Conservation (phyloP, 2,888 invertebrate species). For the Aspidapion aeneum region DNA sequence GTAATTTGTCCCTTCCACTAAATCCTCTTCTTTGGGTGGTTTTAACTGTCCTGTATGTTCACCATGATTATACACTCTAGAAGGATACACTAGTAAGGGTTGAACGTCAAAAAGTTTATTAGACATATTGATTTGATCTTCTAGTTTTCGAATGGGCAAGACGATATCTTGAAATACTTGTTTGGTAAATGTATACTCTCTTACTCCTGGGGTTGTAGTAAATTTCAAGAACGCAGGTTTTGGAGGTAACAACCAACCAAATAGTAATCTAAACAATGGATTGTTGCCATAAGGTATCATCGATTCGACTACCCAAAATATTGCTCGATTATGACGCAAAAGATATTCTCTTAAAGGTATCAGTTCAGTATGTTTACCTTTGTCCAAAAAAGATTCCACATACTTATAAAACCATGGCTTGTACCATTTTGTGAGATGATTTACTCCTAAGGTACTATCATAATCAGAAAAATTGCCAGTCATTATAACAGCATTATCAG, state of each 20-base stretch:
- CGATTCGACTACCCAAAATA: conserved; percentile 70
- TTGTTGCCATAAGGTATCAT: conserved; percentile 71
- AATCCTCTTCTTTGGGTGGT: conserved; percentile 54
- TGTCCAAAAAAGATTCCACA: conserved; percentile 55
- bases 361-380: conserved; percentile 55
- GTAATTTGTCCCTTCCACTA: conserved; percentile 62
- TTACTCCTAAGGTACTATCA: conserved; percentile 51
- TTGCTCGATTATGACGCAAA: conserved; percentile 62
- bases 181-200: conserved; percentile 66
- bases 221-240: conserved; percentile 71
- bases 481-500: conserved; percentile 64
- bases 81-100: conserved; percentile 67
- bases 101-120: conserved; percentile 62
- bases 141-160: conserved; percentile 60
- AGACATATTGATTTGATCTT: conserved; percentile 59
- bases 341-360: conserved; percentile 64
- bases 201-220: conserved; percentile 64
- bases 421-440: conserved; percentile 60
- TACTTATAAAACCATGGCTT: conserved; percentile 73
- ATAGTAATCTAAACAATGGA: conserved; percentile 56
- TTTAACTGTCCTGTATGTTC: conserved; percentile 56
- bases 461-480: conserved; percentile 61
- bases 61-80: conserved; percentile 62
- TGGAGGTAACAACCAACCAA: conserved; percentile 67
- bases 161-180: conserved; percentile 73